Evolutionary conservation across 2,888 invertebrate species (phyloP), one percentile per base, ranked within the genome.

Genomic region (Torymus texanus): DNA sequence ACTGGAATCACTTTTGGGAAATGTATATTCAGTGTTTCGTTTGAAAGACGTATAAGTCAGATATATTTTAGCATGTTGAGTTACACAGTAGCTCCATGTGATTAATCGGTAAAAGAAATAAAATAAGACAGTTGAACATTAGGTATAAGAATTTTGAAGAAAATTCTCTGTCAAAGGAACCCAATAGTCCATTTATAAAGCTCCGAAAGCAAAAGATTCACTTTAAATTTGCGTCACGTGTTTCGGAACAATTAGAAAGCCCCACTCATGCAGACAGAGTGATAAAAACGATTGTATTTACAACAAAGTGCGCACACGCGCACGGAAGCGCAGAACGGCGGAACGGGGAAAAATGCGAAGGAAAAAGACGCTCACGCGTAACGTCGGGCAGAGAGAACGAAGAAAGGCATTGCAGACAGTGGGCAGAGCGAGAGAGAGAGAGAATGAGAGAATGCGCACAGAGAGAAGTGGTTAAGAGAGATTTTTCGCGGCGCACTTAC

Each of bases 221-320:
- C n/a, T 61, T 51, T 41, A 13, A 50, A 68, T 56, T 77, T 71
- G 71, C 24, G 67, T 70, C 68, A 76, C 56, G 58, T 65, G 51
- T 50, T 61, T 29, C 58, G 3, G 65, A 65, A 53, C 77, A 71
- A 77, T 77, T 77, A 77, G 51, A 70, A 24, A 70, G 24, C 5
- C 14, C 55, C 13, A 29, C 29, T 29, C 5, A 29, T 29, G 29
- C 29, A 62, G n/a, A 21, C 51, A 16, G n/a, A 51, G 56, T 67
- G 67, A 74, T 78, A 78, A 78, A 74, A 78, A 70, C 56, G 68
- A 78, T 74, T 74, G 68, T 70, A 78, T 78, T 70, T 74, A 63
- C 63, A 53, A 70, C 68, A 58, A 56, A 65, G 71, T 29, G 29
- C 5, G 29, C 71, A 53, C 61, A 53, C 62, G 55, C n/a, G 67